phyloP scores from a whole-genome alignment of 2,113 vertebrate species.

The Aleadryas rufinucha region DNA sequence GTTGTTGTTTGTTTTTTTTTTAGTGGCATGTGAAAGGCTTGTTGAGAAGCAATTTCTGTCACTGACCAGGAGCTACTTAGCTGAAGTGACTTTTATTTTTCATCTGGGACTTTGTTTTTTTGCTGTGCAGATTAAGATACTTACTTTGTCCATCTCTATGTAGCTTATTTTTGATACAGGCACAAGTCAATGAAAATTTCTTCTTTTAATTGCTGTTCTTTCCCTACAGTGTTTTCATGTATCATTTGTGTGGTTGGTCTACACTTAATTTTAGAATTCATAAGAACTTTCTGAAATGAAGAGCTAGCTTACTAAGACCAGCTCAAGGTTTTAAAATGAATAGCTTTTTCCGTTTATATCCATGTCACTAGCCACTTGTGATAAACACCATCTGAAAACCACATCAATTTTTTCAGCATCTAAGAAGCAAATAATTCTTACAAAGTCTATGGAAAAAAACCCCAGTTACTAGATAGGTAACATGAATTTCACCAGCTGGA shows the following conservation, averaged over 20 bases:
- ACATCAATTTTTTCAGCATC: neutral
- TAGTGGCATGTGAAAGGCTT: neutral
- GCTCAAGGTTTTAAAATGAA: conserved; percentile 39
- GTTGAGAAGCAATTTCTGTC: neutral
- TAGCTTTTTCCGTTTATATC: conserved; percentile 33
- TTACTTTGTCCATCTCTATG: neutral
- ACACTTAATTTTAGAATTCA: neutral
- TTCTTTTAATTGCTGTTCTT: neutral
- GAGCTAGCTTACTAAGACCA: neutral
- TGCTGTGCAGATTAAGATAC: neutral
- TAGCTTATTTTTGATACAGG: neutral
- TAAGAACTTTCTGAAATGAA: conserved; percentile 17
- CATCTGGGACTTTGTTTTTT: neutral
- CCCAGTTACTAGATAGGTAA: neutral
- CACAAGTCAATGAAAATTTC: neutral
- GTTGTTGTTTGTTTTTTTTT: neutral
- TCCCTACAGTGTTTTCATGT: neutral
- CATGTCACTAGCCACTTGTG: conserved; percentile 1
- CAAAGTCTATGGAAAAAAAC: neutral
- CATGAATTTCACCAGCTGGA: neutral
- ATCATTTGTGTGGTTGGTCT: neutral
- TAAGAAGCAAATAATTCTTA: neutral
- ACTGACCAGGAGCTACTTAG: neutral
- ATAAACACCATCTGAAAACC: neutral
- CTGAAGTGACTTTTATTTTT: neutral